Evolutionary conservation across 2,797 vertebrate species (phyloP).

Genomic region (Mormyrus proboscirostris): DNA sequence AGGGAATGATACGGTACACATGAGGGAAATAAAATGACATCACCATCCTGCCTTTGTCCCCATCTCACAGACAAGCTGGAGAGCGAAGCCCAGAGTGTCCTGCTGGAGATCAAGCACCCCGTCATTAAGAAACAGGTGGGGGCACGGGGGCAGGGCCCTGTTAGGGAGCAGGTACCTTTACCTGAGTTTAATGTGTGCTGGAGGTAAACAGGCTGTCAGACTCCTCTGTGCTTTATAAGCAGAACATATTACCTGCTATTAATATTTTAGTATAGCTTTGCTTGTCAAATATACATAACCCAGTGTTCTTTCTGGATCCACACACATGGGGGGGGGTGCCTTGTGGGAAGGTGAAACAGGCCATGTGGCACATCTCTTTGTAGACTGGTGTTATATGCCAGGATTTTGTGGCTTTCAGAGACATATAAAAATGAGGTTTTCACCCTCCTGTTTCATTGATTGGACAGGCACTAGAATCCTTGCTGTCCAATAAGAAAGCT

Average conservation of each 20-base stretch:
- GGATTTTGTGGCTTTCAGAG: background rate
- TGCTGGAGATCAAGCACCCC: conserved; percentile 92
- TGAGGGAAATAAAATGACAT: background rate
- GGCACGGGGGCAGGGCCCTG: background rate
- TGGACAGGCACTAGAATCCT: conserved; percentile 81
- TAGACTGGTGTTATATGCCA: background rate
- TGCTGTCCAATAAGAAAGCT: conserved; percentile 73
- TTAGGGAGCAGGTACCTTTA: background rate
- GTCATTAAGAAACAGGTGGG: conserved; percentile 88
- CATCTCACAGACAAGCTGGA: conserved; percentile 70
- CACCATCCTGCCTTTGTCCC: background rate
- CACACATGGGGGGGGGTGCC: background rate
- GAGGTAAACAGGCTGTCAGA: background rate
- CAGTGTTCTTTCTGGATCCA: background rate
- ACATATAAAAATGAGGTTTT: background rate
- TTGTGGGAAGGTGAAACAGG: background rate
- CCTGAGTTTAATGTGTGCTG: background rate
- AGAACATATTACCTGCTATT: background rate
- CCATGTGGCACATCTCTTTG: background rate
- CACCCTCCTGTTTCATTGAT: conserved; percentile 21
- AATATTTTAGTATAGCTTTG: background rate
- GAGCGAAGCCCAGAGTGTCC: conserved; percentile 72
- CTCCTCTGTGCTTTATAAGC: background rate
- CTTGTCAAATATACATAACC: background rate
- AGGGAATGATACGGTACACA: background rate